Evolutionary conservation across 2,888 invertebrate species (phyloP), one percentile per base, ranked within the genome.

Genomic region (Drosophila setosimentum): DNA sequence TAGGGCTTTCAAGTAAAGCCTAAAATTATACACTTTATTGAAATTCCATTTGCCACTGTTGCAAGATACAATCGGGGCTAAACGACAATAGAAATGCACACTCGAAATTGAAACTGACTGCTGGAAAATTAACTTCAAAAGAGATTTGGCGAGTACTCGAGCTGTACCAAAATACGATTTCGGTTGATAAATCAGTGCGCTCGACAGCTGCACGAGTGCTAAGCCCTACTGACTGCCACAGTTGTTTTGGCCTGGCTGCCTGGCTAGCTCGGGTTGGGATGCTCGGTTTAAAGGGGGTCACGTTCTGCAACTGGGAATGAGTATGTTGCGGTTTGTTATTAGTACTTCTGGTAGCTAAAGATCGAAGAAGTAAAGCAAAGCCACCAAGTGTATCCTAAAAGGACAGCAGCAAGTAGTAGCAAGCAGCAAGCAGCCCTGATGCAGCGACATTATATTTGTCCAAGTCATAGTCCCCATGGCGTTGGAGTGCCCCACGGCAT

Each of bases 111-210:
- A 88, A 88, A 89, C 82, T 82, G 87, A 84, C 88, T 89, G 85
- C 80, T 83, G 88, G 88, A 88, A 89, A 88, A 89, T 89, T 88
- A 87, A 87, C 87, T 88, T 78, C 83, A 83, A 76, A 76, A 72
- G 79, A 77, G 84, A 82, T 80, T 83, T 83, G 63, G 73, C 68
- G 69, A 69, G 73, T 65, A 74, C 33, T 40, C 53, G 72, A 79
- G 70, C 76, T 76, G 68, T 75, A 78, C 78, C 80, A 74, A 82
- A 78, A 78, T 82, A 68, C 78, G 58, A 64, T 66, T 80, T 72
- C 62, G 71, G 71, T 80, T 80, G 82, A 76, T 82, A 82, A 82
- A 82, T 82, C 82, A 82, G 80, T 80, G 82, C 55, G 70, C 77
- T 77, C 80, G 82, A 82, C 82, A 82, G 82, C 82, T 82, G 82